A percentile compares a stretch with the other conserved stretches of the same genome.
phyloP scores from a whole-genome alignment of 2,113 vertebrate species.

The Cairina moschata region DNA sequence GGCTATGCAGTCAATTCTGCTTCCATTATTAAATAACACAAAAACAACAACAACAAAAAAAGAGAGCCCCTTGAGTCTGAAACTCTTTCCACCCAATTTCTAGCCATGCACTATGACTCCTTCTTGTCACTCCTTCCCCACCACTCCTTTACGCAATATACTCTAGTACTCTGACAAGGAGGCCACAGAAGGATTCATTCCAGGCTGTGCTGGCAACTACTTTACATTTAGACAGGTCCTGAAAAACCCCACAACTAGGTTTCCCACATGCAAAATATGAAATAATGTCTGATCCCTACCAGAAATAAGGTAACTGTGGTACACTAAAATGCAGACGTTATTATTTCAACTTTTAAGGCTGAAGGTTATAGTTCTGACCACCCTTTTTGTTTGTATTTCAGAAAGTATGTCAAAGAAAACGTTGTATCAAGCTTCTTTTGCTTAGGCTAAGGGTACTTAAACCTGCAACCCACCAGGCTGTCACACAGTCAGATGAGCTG shows the following conservation, averaged over 20 bases:
- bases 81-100: background rate
- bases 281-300: background rate
- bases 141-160: background rate
- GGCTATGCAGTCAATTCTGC: background rate
- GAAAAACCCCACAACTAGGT: background rate
- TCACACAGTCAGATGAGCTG: background rate
- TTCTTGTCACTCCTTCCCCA: background rate
- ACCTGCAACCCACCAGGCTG: background rate
- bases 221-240: background rate
- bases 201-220: background rate
- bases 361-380: background rate
- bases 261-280: rapidly evolving
- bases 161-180: background rate
- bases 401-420: background rate
- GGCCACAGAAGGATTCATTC: background rate
- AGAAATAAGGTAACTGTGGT: background rate
- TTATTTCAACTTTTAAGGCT: background rate
- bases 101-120: rapidly evolving
- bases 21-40: background rate
- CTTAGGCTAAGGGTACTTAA: background rate
- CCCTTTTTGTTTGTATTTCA: background rate
- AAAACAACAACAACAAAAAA: background rate
- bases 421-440: background rate
- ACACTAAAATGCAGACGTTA: background rate
- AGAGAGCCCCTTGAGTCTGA: background rate